A percentile compares a stretch with the other conserved stretches of the same genome.
phyloP scores from a whole-genome alignment of 2,113 vertebrate species.

The Tor tambroides region DNA sequence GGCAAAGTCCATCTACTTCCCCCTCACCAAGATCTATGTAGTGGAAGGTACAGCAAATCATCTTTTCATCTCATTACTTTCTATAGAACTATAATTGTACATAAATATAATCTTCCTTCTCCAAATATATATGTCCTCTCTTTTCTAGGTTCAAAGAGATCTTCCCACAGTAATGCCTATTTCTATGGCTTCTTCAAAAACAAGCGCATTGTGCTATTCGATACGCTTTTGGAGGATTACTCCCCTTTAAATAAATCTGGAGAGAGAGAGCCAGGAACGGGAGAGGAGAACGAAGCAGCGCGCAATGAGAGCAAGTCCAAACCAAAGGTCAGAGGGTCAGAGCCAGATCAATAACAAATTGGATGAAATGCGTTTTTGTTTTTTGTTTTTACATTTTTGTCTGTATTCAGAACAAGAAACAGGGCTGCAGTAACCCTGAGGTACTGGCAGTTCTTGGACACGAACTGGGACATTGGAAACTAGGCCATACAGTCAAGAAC shows the following conservation, averaged over 20 bases:
- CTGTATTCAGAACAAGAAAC: constrained; percentile 87
- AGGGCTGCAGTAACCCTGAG: constrained; percentile 96
- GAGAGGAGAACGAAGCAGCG: constrained; percentile 73
- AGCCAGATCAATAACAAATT: not conserved
- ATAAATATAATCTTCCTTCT: not conserved
- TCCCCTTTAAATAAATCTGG: constrained; percentile 88
- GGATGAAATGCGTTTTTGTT: not conserved
- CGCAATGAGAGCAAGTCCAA: constrained; percentile 80
- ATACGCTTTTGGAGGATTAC: constrained; percentile 95
- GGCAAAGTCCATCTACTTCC: constrained; percentile 93
- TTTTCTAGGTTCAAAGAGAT: constrained; percentile 91
- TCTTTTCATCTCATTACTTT: not conserved
- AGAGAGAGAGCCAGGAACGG: constrained; percentile 74
- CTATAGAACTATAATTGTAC: not conserved
- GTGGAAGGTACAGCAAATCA: constrained; percentile 86
- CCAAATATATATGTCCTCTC: not conserved
- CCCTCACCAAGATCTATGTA: constrained; percentile 95
- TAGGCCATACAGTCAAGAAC: constrained; percentile 96
- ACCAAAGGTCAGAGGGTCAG: constrained; percentile 69
- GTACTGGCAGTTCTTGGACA: constrained; percentile 96
- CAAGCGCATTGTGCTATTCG: constrained; percentile 96
- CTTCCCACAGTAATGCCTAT: constrained; percentile 98
- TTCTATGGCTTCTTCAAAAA: constrained; percentile 99
- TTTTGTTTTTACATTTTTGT: not conserved
- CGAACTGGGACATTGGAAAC: constrained; percentile 98